A percentile compares a stretch with the other conserved stretches of the same genome.
Conservation (phyloP, 1,140 invertebrate genomes). For the Neocloeon triangulifer region DNA sequence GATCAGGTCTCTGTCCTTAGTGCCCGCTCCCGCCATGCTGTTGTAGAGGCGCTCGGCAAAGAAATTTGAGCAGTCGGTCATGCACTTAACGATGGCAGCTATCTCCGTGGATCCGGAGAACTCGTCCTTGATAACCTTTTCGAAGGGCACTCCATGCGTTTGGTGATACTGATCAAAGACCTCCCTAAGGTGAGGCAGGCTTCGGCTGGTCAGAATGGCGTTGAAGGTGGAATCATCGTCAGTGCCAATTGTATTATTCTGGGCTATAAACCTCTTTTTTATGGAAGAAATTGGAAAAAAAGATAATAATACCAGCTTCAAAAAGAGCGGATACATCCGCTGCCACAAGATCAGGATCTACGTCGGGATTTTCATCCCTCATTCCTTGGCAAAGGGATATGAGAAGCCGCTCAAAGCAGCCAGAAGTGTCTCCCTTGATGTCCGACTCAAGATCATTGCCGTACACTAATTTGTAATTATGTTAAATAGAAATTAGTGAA, state of each 20-base stretch:
- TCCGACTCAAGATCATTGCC: slow-evolving; percentile 53
- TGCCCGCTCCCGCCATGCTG: slow-evolving; percentile 29
- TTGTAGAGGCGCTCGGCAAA: slow-evolving; percentile 34
- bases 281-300: no score
- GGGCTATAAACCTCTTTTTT: slow-evolving; percentile 3
- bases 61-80: slow-evolving; percentile 14
- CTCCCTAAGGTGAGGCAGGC: slow-evolving; percentile 42
- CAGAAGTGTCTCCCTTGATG: slow-evolving; percentile 66
- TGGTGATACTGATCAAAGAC: slow-evolving; percentile 59
- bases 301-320: slow-evolving; percentile 31
- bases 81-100: slow-evolving; percentile 41
- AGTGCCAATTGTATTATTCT: slow-evolving; percentile 45
- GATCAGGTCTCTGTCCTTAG: slow-evolving; percentile 29
- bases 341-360: slow-evolving; percentile 32
- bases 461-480: slow-evolving; percentile 32
- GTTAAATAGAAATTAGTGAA: slow-evolving; percentile 2
- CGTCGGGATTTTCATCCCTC: slow-evolving; percentile 41
- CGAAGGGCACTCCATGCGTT: slow-evolving; percentile 64
- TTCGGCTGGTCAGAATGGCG: slow-evolving; percentile 52
- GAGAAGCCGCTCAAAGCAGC: slow-evolving; percentile 63
- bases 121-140: slow-evolving; percentile 62
- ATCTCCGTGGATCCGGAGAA: slow-evolving; percentile 76
- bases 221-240: slow-evolving; percentile 78
- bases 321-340: slow-evolving; percentile 48
- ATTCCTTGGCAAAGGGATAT: slow-evolving; percentile 39